Evolutionary conservation across 2,113 vertebrate genomes (phyloP).

Genomic region (Paraplagusia blochii): DNA sequence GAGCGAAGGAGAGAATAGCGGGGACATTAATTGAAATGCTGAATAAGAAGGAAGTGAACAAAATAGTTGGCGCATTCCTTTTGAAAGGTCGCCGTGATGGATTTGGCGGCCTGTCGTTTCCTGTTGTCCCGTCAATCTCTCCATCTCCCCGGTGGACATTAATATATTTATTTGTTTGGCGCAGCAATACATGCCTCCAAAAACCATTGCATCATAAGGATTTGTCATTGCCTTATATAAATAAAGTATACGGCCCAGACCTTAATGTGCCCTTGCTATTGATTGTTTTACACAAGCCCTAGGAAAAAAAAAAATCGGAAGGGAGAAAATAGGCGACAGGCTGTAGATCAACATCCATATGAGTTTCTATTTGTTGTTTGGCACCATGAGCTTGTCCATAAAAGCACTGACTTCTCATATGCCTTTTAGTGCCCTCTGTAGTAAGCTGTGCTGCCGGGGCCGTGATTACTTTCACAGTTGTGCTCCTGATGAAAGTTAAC

Average conservation of each 20-base stretch:
- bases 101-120: slow-evolving; percentile 66
- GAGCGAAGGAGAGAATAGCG: slow-evolving; percentile 28
- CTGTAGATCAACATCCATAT: slow-evolving; percentile 66
- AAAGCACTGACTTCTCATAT: slow-evolving; percentile 62
- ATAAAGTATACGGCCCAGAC: slow-evolving; percentile 72
- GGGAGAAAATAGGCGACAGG: slow-evolving; percentile 46
- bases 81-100: slow-evolving; percentile 72
- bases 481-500: slow-evolving; percentile 54
- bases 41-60: slow-evolving; percentile 71
- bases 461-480: slow-evolving; percentile 48
- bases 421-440: slow-evolving; percentile 57
- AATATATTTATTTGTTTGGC: slow-evolving; percentile 67
- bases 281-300: slow-evolving; percentile 68
- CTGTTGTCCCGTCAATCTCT: slow-evolving; percentile 66
- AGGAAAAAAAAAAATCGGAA: slow-evolving; percentile 18
- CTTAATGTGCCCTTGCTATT: slow-evolving; percentile 74
- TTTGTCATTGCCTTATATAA: slow-evolving; percentile 76
- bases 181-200: slow-evolving; percentile 48
- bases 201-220: slow-evolving; percentile 70
- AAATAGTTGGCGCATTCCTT: slow-evolving; percentile 62
- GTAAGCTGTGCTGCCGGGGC: slow-evolving; percentile 27
- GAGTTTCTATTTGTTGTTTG: slow-evolving; percentile 70
- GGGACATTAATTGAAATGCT: slow-evolving; percentile 69
- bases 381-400: slow-evolving; percentile 59
- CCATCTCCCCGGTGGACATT: slow-evolving; percentile 42